Percentiles rank a stretch among this genome's conserved stretches.
Evolutionary conservation across 2,888 invertebrate species (phyloP).

Genomic region (Malthinus flaveolus): DNA sequence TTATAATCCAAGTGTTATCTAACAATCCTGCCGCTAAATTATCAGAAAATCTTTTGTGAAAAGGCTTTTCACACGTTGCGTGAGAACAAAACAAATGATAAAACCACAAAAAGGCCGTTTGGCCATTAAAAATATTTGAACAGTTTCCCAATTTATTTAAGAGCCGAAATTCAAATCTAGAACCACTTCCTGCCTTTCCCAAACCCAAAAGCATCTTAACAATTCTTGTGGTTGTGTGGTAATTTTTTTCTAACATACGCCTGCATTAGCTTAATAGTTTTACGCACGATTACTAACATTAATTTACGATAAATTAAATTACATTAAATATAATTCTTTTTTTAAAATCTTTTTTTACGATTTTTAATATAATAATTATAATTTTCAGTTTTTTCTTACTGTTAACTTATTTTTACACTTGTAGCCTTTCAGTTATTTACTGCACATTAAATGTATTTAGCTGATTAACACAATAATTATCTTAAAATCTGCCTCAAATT

Average conservation of each 20-base stretch:
- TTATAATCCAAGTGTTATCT: too few relatives aligned
- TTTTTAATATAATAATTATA: not conserved
- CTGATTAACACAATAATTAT: constrained; percentile 41
- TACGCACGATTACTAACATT: not conserved
- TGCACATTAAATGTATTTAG: constrained; percentile 36
- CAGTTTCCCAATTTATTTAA: too few relatives aligned
- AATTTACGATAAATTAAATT: not conserved
- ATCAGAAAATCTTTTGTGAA: too few relatives aligned
- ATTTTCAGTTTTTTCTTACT: not conserved
- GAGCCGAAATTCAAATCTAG: too few relatives aligned
- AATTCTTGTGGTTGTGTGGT: too few relatives aligned
- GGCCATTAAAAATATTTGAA: too few relatives aligned
- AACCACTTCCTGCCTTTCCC: too few relatives aligned
- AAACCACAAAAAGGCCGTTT: too few relatives aligned
- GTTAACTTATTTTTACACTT: constrained; percentile 14
- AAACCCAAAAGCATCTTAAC: too few relatives aligned
- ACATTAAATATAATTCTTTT: not conserved
- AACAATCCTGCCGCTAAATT: too few relatives aligned
- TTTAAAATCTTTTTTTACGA: not conserved
- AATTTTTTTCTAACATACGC: not conserved
- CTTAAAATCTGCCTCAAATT: constrained; percentile 21
- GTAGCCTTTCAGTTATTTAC: constrained; percentile 25
- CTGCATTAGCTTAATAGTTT: not conserved
- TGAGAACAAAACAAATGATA: too few relatives aligned
- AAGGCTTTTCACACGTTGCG: too few relatives aligned